Percentiles rank a stretch among this genome's conserved stretches.
phyloP scores from a whole-genome alignment of 1,140 invertebrate species.

The Gonatopus flavifemur region DNA sequence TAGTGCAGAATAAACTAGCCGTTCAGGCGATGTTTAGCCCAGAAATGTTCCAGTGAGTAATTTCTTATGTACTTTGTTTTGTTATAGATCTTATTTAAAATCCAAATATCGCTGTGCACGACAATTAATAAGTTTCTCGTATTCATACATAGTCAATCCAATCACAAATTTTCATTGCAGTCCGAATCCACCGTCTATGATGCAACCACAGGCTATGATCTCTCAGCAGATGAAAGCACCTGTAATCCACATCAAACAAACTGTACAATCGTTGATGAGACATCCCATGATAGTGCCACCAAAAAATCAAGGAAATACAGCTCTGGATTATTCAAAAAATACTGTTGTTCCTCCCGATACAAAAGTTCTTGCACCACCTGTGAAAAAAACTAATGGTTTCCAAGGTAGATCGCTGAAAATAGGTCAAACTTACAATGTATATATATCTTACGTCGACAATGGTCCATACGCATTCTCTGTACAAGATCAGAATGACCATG shows the following conservation, averaged over 20 bases:
- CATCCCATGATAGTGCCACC: no score
- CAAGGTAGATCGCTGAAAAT: no score
- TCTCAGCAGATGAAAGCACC: no score
- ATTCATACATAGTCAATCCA: not conserved
- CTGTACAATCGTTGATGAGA: no score
- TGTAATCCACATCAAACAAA: no score
- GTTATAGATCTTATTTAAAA: not conserved
- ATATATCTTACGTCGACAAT: slow-evolving; percentile 74
- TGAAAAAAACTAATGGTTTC: no score
- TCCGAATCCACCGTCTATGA: not conserved
- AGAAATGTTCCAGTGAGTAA: slow-evolving; percentile 21
- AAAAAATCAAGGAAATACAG: no score
- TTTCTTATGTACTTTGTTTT: not conserved
- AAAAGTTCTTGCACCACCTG: no score
- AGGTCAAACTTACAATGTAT: no score
- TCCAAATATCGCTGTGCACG: not conserved
- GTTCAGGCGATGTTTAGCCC: slow-evolving; percentile 16
- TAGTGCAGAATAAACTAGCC: slow-evolving; percentile 34
- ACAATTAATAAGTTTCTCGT: not conserved
- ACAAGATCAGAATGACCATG: slow-evolving; percentile 63
- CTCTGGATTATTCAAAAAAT: no score
- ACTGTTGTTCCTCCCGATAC: no score
- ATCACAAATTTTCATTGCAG: not conserved
- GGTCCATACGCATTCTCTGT: slow-evolving; percentile 74
- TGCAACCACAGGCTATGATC: not conserved